Evolutionary conservation across 2,113 vertebrate genomes (phyloP).

Genomic region (Ursus arctos): DNA sequence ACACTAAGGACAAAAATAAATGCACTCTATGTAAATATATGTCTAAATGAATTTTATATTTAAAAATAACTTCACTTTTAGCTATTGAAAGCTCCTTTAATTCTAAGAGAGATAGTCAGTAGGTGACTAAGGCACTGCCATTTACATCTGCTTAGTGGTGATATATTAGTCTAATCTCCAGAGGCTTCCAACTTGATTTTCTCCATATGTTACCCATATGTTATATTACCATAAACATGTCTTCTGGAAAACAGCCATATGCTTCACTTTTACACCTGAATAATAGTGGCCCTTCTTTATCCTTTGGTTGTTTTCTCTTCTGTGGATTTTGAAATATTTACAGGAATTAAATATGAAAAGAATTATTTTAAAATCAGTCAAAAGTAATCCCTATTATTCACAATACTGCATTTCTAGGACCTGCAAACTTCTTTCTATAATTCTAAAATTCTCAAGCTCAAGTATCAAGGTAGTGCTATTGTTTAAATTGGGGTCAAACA

Average conservation of each 20-base stretch:
- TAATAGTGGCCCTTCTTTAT: constrained; percentile 77
- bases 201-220: constrained; percentile 85
- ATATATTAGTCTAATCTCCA: constrained; percentile 85
- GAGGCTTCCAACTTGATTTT: constrained; percentile 78
- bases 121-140: constrained; percentile 75
- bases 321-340: constrained; percentile 77
- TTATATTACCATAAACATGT: constrained; percentile 79
- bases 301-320: constrained; percentile 65
- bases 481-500: constrained; percentile 33
- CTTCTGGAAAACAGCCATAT: constrained; percentile 82
- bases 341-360: constrained; percentile 49
- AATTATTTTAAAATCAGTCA: constrained; percentile 65
- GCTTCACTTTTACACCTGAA: constrained; percentile 81
- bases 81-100: constrained; percentile 72
- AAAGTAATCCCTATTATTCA: constrained; percentile 15
- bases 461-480: constrained; percentile 36
- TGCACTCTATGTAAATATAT: constrained; percentile 5
- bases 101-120: constrained; percentile 75
- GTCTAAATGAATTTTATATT: constrained; percentile 56
- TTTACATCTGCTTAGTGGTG: constrained; percentile 84
- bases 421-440: background rate
- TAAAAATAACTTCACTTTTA: constrained; percentile 62
- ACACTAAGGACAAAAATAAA: constrained; percentile 54
- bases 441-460: background rate
- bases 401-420: background rate